A percentile compares a stretch with the other conserved stretches of the same genome.
Conservation (phyloP, 2,888 invertebrate genomes). For the Brachyptera risi region DNA sequence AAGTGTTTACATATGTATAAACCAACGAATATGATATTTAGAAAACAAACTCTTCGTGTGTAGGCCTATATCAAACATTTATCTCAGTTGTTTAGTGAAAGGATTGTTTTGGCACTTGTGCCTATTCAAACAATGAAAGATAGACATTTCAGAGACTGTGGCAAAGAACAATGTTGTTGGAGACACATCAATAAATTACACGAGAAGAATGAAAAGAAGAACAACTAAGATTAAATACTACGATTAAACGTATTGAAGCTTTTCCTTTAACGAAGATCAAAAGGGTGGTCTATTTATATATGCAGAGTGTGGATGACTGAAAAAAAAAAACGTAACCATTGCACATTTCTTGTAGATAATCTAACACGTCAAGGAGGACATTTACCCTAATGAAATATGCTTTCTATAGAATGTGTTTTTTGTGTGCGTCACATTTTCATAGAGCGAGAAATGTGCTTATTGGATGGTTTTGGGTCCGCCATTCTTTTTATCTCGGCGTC, state of each 20-base stretch:
- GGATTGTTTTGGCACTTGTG: conserved; percentile 1
- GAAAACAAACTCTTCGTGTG: too few relatives aligned
- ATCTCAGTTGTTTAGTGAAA: background rate
- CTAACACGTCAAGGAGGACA: conserved; percentile 14
- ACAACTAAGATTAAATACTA: background rate
- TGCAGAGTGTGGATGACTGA: background rate
- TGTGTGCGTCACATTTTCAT: too few relatives aligned
- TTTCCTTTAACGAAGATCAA: too few relatives aligned
- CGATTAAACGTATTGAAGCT: conserved; percentile 6
- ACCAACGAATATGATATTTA: too few relatives aligned
- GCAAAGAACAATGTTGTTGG: conserved; percentile 6
- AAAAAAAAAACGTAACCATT: background rate
- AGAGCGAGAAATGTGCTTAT: background rate
- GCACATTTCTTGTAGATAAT: conserved; percentile 8
- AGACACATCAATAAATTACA: background rate
- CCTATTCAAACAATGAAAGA: background rate
- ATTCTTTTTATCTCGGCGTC: too few relatives aligned
- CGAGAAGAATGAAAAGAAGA: background rate
- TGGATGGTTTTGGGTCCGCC: background rate
- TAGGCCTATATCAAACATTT: too few relatives aligned
- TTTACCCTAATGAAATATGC: conserved; percentile 15
- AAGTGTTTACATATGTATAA: too few relatives aligned
- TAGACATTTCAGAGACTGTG: background rate
- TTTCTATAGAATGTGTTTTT: background rate
- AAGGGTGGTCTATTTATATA: too few relatives aligned